phyloP scores from a whole-genome alignment of 2,888 invertebrate genomes.

The Iphiclides podalirius region DNA sequence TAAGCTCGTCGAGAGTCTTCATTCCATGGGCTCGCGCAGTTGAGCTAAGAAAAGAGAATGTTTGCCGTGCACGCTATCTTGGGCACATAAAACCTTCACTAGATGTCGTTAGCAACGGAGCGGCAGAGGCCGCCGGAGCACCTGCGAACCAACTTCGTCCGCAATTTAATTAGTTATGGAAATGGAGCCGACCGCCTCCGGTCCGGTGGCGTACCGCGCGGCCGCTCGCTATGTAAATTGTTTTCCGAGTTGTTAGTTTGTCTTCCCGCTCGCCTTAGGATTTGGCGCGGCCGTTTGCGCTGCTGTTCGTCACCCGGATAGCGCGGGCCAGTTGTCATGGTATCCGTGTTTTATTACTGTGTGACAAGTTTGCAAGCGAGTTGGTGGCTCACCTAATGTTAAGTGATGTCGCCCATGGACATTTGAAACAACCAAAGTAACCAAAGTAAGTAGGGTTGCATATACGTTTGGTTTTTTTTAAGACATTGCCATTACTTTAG shows the following conservation, averaged over 20 bases:
- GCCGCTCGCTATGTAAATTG: conserved; percentile 29
- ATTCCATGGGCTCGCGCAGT: no score
- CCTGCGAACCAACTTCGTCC: conserved; percentile 35
- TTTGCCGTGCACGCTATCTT: background rate
- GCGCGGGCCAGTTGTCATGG: no score
- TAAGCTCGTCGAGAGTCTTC: no score
- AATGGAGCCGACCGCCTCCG: conserved; percentile 34
- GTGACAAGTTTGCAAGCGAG: no score
- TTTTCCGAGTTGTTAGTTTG: conserved; percentile 29
- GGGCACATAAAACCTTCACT: background rate
- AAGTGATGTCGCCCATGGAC: no score
- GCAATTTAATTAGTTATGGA: conserved; percentile 49
- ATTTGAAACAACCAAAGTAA: no score
- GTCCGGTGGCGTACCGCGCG: conserved; percentile 31
- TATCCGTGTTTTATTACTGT: no score
- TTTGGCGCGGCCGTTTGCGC: conserved; percentile 9
- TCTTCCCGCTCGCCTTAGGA: conserved; percentile 31
- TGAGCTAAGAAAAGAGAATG: no score
- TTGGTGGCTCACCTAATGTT: no score
- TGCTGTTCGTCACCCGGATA: background rate
- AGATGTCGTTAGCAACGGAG: background rate
- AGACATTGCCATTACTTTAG: no score
- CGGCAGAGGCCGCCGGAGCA: conserved; percentile 23
- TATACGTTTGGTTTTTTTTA: no score
- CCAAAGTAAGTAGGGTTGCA: no score